Percentiles rank a stretch among this genome's conserved stretches.
phyloP scores from a whole-genome alignment of 2,113 vertebrate genomes.

The Malurus cyaneus region DNA sequence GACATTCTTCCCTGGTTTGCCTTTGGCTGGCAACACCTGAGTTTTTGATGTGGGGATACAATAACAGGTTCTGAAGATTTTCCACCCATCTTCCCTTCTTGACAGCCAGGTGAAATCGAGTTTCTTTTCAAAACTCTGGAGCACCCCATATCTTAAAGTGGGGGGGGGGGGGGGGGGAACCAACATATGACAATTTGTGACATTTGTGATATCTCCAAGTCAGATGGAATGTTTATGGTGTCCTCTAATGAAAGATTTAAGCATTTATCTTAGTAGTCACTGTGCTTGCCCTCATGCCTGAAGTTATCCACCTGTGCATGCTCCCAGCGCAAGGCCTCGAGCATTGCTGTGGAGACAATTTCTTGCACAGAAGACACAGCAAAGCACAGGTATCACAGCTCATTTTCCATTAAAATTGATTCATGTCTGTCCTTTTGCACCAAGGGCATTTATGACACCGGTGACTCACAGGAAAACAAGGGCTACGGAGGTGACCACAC shows the following conservation, averaged over 20 bases:
- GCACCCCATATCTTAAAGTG: neutral
- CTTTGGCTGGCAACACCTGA: neutral
- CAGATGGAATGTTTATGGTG: neutral
- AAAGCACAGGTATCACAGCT: neutral
- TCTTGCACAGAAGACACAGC: neutral
- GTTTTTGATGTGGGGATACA: neutral
- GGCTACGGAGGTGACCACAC: neutral
- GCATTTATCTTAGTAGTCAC: neutral
- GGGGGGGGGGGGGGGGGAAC: no score
- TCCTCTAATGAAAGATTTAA: neutral
- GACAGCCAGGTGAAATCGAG: neutral
- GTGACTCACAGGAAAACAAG: neutral
- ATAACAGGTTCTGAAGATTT: neutral
- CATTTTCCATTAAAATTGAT: conserved; percentile 23
- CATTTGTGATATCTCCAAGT: neutral
- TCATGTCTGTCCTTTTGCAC: neutral
- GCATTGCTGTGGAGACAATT: neutral
- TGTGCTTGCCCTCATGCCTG: neutral
- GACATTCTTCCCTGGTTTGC: neutral
- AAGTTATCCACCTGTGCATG: neutral
- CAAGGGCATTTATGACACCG: neutral
- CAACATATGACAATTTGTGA: neutral
- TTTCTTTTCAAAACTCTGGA: neutral
- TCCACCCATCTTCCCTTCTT: neutral
- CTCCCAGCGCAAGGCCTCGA: neutral